Evolutionary conservation across 2,113 vertebrate genomes (phyloP), one percentile per base, ranked within the genome.

Genomic region (Gnathonemus longibarbis): DNA sequence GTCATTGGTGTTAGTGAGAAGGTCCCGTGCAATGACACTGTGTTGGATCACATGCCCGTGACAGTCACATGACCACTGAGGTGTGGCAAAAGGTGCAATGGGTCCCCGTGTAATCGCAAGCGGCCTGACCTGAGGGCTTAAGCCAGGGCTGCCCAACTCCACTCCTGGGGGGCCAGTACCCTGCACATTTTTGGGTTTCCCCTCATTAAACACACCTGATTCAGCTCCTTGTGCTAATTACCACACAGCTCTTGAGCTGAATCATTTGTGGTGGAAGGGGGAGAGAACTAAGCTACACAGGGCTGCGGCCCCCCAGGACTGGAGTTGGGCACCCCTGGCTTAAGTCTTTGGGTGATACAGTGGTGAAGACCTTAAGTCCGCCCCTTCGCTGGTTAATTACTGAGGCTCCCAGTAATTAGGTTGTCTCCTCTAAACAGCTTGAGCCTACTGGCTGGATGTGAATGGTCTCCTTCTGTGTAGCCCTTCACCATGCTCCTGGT

Each of bases 321-420:
- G 42, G 5, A 45, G 42, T 45, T 45, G 42, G 42, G 42, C 42
- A 45, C 42, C 42, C 42, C 42, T 45, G 83, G 21, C 52, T 87
- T 83, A 48, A 48, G 15, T 0, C 91, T 88, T 91, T 89, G 90
- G 87, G 91, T 93, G 92, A 91, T 91, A 88, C 93, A 92, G 93
- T 90, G 88, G 94, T 93, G 93, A 94, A 93, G 90, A 83, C 91
- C 92, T 91, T 93, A 91, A 93, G 92, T 35, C 89, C 90, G 86
- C 89, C 35, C 91, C 90, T 94, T 93, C 93, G 93, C 93, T 93
- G 94, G 90, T 92, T 95, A 95, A 96, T 96, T 92, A 95, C 91
- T 91, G 27, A 92, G 92, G 91, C 92, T 93, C 92, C 94, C 94
- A 95, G 94, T 94, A 96, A 94, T 94, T 77, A 92, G 93, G 92